Base-by-base conservation (phyloP, 2,113 vertebrate genomes). In the Speoplatyrhinus poulsoni region DNA sequence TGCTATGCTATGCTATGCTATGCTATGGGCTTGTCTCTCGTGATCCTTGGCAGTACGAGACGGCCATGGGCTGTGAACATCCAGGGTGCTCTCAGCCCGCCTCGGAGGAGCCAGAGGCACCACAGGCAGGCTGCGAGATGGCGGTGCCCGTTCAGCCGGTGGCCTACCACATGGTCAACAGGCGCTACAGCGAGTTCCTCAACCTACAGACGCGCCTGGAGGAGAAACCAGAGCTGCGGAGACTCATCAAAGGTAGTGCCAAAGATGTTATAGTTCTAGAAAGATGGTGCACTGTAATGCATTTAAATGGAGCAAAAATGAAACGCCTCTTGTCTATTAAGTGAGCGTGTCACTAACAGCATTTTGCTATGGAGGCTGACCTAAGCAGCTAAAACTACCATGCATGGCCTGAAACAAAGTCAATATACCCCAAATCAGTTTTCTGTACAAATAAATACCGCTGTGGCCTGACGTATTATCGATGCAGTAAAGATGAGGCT, bases 171-270 rank as follows among this genome's bases (percentile, higher is more conserved):
- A 98, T 92, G 0, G 98, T 99, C 46, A 99, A 98, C 85, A 93
- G 97, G 6, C 92, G 98, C n/a, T 99, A 99, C 87, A 97, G 98
- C 0, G 98, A 99, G 83, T 99, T 99, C 87, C 93, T 99, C 72
- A 98, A 97, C 73, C 93, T 99, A 10, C 98, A 99, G 76, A 98
- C 96, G 0, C 91, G 98, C 0, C 91, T 99, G 79, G 98, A 99
- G 75, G 97, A 99, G 88, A 98, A 94, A 70, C 72, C 90, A 0
- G 96, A 98, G 54, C 93, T 98, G 0, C 93, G 96, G 56, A 99
- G 96, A 82, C 93, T 98, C 86, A 90, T 98, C 36, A 99, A 99
- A 94, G 96, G 98, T 89, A 32, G 1, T 13, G 46, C 19, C 12
- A 53, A 33, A 55, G 15, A 3, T 26, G 26, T 26, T 26, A 26